Percentiles rank a stretch among this genome's conserved stretches.
Conservation (phyloP, 1,140 invertebrate species). For the Ips nitidus region DNA sequence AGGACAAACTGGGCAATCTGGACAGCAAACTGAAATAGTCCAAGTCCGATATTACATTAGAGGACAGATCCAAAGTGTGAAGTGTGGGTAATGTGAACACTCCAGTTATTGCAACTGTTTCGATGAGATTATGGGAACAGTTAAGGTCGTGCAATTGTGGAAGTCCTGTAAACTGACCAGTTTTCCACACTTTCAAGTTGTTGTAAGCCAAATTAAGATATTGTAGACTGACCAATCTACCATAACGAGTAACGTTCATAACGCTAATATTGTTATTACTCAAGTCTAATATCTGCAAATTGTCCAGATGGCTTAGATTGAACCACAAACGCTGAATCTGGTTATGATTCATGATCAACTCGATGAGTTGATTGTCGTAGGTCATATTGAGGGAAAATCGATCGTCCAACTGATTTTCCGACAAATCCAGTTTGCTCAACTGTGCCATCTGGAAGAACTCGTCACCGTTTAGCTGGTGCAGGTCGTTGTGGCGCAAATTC, state of each 20-base stretch:
- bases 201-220: conserved; percentile 42
- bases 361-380: conserved; percentile 35
- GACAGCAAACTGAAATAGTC: conserved; percentile 44
- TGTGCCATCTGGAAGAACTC: conserved; percentile 43
- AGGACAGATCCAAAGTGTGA: conserved; percentile 46
- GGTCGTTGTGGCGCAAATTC: conserved; percentile 47
- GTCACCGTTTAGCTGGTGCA: conserved; percentile 32
- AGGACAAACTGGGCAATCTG: conserved; percentile 43
- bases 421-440: conserved; percentile 42
- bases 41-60: conserved; percentile 44
- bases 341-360: conserved; percentile 44
- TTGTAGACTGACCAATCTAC: conserved; percentile 36
- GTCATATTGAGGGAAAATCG: conserved; percentile 34
- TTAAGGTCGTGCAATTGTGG: conserved; percentile 44
- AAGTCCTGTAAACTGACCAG: conserved; percentile 40
- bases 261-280: conserved; percentile 39
- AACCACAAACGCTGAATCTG: conserved; percentile 56
- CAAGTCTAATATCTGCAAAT: conserved; percentile 44
- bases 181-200: conserved; percentile 39
- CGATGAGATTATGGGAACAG: conserved; percentile 43
- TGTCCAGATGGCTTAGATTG: conserved; percentile 36
- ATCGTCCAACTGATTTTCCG: conserved; percentile 40
- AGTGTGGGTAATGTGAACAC: conserved; percentile 43
- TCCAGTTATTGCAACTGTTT: conserved; percentile 41
- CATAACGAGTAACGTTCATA: conserved; percentile 30